Evolutionary conservation across 2,888 invertebrate species (phyloP), one percentile per base, ranked within the genome.

Genomic region (Leptopilina drosophilae): DNA sequence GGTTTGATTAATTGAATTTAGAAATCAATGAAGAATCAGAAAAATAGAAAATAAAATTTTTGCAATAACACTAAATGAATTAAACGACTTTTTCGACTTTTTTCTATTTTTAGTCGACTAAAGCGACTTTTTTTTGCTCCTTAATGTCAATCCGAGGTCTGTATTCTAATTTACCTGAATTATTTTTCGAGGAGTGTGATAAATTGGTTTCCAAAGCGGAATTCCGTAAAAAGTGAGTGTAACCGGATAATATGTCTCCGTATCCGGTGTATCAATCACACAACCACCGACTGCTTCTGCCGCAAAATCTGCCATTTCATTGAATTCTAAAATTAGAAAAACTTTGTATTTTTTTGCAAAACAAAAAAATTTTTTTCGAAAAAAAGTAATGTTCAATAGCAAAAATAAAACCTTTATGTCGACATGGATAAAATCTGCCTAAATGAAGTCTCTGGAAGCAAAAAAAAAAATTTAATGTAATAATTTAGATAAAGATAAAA

Each of bases 211-310:
- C 85, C 89, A 89, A 64, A 90, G 77, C 4, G 89, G 86, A 64
- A 90, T 84, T 6, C 90, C 89, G 81, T 88, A 88, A 9, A 90
- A 20, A 7, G 84, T 83, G 11, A 49, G 49, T 12, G 49, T 49
- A 5, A 84, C 64, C 14, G 84, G 77, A 77, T 85, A 83, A 78
- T 82, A 89, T 5, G 88, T 80, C 77, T 86, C 83, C 12, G 90
- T 90, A 42, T 88, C 85, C 40, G 90, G 94, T 6, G 88, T 90
- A 75, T 81, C 84, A 26, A 90, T 80, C 0, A 90, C 84, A 12
- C 81, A 80, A 12, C 88, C 90, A n/a, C 90, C 90, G 9, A 86
- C 87, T 15, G 87, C 82, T 83, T 89, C 89, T 14, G 90, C 87
- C 49, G 89, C 89, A 79, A 90, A 90, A 84, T 90, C 90, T 49